phyloP scores from a whole-genome alignment of 2,113 vertebrate genomes.

The Callipepla squamata region DNA sequence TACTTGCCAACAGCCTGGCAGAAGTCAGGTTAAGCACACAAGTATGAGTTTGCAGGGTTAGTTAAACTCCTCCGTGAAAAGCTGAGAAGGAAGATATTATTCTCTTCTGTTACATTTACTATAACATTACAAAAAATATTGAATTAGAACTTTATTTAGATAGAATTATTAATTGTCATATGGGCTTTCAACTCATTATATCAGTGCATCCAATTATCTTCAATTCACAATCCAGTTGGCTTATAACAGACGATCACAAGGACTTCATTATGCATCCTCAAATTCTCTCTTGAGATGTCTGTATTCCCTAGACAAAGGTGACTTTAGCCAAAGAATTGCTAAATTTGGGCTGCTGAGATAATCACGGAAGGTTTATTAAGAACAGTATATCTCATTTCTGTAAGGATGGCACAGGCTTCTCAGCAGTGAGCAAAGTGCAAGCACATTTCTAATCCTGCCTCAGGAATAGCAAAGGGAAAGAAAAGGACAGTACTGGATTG shows the following conservation, averaged over 20 bases:
- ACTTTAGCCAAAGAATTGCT: neutral
- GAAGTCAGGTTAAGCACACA: neutral
- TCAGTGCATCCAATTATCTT: neutral
- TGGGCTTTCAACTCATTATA: neutral
- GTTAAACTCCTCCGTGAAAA: neutral
- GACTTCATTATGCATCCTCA: neutral
- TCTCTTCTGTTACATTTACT: neutral
- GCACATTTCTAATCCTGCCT: neutral
- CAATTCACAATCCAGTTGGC: neutral
- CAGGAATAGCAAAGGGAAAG: neutral
- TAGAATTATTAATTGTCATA: neutral
- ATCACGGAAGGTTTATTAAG: neutral
- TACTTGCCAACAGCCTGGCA: neutral
- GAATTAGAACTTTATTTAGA: conserved; percentile 7
- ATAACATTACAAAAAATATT: neutral
- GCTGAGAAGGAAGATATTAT: neutral
- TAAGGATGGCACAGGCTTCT: neutral
- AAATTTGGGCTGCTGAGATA: neutral
- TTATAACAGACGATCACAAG: neutral
- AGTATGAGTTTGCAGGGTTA: neutral
- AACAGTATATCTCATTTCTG: neutral
- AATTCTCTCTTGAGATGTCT: neutral
- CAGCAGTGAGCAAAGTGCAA: neutral
- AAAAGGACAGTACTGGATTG: neutral
- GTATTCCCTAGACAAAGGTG: neutral